Evolutionary conservation across 1,140 invertebrate genomes (phyloP).

Genomic region (Phymorhynchus buccinoides): DNA sequence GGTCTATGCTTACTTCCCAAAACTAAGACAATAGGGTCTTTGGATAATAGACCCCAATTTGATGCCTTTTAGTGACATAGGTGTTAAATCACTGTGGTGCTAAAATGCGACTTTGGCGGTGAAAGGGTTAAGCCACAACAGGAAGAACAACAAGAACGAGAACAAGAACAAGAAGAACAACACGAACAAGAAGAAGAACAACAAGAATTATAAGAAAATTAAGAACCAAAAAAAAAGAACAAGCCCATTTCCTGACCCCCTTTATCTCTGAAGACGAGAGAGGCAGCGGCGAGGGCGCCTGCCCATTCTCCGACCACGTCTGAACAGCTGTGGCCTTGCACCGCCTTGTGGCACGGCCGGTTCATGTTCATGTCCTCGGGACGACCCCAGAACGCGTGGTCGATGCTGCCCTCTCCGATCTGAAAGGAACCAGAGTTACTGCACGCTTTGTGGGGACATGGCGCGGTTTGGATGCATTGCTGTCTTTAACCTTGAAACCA

Average conservation of each 20-base stretch:
- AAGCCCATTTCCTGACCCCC: conserved; percentile 10
- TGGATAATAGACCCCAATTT: no score
- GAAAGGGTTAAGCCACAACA: no score
- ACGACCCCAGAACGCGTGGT: conserved; percentile 55
- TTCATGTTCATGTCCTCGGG: conserved; percentile 77
- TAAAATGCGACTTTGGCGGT: no score
- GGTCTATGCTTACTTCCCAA: no score
- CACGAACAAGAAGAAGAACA: not conserved
- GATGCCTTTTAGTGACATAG: not conserved
- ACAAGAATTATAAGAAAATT: not conserved
- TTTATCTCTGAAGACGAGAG: conserved; percentile 74
- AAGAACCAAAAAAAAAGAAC: no score
- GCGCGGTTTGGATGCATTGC: no score
- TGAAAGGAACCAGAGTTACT: conserved; percentile 52
- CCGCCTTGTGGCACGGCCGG: conserved; percentile 78
- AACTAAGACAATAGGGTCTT: no score
- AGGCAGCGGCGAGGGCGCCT: conserved; percentile 77
- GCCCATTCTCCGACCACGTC: conserved; percentile 79
- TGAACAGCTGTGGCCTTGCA: conserved; percentile 75
- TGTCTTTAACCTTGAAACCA: no score
- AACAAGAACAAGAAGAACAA: no score
- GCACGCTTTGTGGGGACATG: not conserved
- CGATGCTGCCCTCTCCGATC: conserved; percentile 51
- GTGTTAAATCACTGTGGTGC: no score
- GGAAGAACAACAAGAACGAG: no score